Conservation (phyloP, 2,797 vertebrate genomes). For the Neoniphon sammara region DNA sequence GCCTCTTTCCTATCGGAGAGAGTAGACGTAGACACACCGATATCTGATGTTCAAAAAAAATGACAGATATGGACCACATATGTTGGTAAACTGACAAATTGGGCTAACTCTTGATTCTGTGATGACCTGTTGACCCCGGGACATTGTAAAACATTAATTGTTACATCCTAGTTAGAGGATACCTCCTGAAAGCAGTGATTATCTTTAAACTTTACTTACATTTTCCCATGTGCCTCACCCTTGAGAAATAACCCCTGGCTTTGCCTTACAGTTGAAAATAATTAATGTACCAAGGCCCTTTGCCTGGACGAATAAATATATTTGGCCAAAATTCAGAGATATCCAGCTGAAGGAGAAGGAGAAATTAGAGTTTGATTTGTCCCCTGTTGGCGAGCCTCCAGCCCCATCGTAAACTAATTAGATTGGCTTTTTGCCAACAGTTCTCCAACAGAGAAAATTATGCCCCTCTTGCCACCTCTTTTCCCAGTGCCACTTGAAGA, state of each 20-base stretch:
- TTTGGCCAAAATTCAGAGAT: conserved; percentile 61
- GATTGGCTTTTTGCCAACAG: conserved; percentile 65
- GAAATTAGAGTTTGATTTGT: conserved; percentile 64
- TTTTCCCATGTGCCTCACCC: neutral
- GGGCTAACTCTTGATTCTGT: too few species aligned
- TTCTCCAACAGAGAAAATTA: conserved; percentile 65
- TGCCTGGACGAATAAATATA: conserved; percentile 44
- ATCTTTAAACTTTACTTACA: neutral
- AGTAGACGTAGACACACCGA: too few species aligned
- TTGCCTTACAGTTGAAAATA: conserved; percentile 12
- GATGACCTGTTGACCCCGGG: neutral
- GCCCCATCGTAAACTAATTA: conserved; percentile 74
- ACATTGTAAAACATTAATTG: too few species aligned
- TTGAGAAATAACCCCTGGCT: conserved; percentile 1
- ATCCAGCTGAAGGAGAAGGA: conserved; percentile 50
- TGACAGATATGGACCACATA: too few species aligned
- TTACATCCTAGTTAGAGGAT: neutral
- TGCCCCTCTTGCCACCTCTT: conserved; percentile 37
- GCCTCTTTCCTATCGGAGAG: too few species aligned
- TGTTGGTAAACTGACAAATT: too few species aligned
- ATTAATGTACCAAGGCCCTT: conserved; percentile 31
- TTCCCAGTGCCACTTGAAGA: conserved; percentile 51
- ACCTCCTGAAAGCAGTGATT: conserved; percentile 4
- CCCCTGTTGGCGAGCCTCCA: conserved; percentile 58
- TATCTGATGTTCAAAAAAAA: too few species aligned